A percentile compares a stretch with the other conserved stretches of the same genome.
Conservation (phyloP, 2,113 vertebrate species). For the Nymphicus hollandicus region DNA sequence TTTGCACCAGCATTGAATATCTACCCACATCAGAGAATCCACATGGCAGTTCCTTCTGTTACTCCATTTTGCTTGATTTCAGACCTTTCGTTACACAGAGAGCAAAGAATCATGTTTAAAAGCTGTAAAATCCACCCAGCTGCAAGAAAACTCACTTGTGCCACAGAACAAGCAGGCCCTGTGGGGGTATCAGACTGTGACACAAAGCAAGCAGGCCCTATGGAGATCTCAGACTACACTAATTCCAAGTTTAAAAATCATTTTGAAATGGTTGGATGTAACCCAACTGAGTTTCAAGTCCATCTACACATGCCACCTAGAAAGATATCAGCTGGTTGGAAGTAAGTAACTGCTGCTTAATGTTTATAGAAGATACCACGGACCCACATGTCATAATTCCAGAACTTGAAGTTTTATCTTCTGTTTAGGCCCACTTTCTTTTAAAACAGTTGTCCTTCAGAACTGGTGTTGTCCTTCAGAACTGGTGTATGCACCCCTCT, state of each 20-base stretch:
- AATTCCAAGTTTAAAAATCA: background rate
- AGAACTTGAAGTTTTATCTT: background rate
- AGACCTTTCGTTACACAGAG: background rate
- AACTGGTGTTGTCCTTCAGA: background rate
- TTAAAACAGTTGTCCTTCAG: background rate
- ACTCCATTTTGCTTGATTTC: background rate
- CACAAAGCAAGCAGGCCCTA: background rate
- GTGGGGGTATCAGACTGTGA: background rate
- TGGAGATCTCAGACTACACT: background rate
- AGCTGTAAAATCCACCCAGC: background rate
- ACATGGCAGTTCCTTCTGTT: background rate
- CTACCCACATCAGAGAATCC: background rate
- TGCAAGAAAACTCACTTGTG: background rate
- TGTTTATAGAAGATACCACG: background rate
- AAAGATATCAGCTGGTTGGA: background rate
- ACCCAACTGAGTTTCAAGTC: background rate
- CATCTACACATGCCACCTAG: no score
- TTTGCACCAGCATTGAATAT: background rate
- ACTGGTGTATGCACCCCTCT: background rate
- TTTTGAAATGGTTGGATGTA: background rate
- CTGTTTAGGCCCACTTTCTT: background rate
- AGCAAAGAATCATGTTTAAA: background rate
- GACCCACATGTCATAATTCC: fast-evolving
- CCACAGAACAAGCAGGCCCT: background rate
- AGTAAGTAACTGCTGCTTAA: background rate